Percentiles rank a stretch among this genome's conserved stretches.
Evolutionary conservation across 2,888 invertebrate species (phyloP).

Genomic region (Pandemis cinnamomeana): DNA sequence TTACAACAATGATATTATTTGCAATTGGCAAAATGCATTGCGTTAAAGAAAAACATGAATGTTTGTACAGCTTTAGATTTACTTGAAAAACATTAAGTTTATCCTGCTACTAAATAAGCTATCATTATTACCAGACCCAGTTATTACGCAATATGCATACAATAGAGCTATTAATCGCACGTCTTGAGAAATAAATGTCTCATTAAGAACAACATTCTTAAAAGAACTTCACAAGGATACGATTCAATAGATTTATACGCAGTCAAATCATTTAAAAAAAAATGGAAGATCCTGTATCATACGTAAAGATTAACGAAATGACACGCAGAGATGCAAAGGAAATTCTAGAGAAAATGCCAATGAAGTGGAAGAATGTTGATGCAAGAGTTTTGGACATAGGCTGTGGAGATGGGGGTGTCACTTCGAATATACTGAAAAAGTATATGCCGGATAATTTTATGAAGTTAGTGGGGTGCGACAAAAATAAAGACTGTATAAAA

Average conservation of each 20-base stretch:
- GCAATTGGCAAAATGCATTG: too few species aligned
- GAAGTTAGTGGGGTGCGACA: conserved; percentile 34
- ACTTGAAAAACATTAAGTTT: too few species aligned
- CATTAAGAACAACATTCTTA: too few species aligned
- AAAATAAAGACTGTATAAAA: conserved; percentile 16
- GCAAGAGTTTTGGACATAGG: conserved; percentile 84
- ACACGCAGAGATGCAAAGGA: neutral
- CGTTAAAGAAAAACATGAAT: too few species aligned
- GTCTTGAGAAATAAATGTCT: too few species aligned
- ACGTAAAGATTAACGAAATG: neutral
- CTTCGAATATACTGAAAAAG: conserved; percentile 79
- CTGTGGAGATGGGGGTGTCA: conserved; percentile 88
- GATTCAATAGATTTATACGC: neutral
- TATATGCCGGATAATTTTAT: conserved; percentile 82
- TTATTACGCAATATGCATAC: too few species aligned
- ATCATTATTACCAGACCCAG: too few species aligned
- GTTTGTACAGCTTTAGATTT: too few species aligned
- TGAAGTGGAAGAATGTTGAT: conserved; percentile 21
- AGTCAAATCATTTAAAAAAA: neutral
- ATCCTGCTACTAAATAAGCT: too few species aligned
- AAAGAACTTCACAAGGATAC: neutral
- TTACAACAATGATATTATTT: too few species aligned
- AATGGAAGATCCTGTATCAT: neutral
- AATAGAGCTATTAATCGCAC: too few species aligned
- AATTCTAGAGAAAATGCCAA: neutral